phyloP scores from a whole-genome alignment of 2,797 vertebrate genomes.

The Notolepis coatsorum region DNA sequence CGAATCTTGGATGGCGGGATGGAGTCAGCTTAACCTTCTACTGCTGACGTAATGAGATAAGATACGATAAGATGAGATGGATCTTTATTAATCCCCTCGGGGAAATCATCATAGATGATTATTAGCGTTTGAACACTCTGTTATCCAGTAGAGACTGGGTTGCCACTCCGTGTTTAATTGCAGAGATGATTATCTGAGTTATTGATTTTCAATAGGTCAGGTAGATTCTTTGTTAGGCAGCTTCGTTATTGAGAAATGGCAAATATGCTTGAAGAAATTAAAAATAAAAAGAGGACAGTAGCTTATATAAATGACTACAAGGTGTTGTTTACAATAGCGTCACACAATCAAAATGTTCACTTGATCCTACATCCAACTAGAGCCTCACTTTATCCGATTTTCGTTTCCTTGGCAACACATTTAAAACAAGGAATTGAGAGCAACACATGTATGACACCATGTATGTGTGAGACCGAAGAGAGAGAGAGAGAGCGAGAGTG shows the following conservation, averaged over 20 bases:
- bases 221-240: conserved; percentile 16
- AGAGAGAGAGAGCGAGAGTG: too few relatives aligned
- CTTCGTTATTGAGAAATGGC: background rate
- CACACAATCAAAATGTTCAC: conserved; percentile 41
- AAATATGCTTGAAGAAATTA: background rate
- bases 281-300: conserved; percentile 28
- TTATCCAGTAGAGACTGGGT: conserved; percentile 54
- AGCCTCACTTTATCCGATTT: conserved; percentile 63
- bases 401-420: conserved; percentile 86
- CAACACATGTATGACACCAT: conserved; percentile 49
- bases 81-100: too few relatives aligned
- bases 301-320: conserved; percentile 56
- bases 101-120: conserved; percentile 73
- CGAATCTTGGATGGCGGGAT: conserved; percentile 58
- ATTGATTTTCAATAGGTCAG: conserved; percentile 53
- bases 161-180: conserved; percentile 50
- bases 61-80: too few relatives aligned
- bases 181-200: conserved; percentile 54
- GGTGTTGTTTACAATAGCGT: conserved; percentile 65
- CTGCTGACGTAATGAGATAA: too few relatives aligned
- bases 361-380: conserved; percentile 59
- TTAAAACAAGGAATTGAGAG: conserved; percentile 83
- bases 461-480: conserved; percentile 30
- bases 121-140: conserved; percentile 63
- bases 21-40: conserved; percentile 72